Evolutionary conservation across 2,888 invertebrate species (phyloP).

Genomic region (Apoda limacodes): DNA sequence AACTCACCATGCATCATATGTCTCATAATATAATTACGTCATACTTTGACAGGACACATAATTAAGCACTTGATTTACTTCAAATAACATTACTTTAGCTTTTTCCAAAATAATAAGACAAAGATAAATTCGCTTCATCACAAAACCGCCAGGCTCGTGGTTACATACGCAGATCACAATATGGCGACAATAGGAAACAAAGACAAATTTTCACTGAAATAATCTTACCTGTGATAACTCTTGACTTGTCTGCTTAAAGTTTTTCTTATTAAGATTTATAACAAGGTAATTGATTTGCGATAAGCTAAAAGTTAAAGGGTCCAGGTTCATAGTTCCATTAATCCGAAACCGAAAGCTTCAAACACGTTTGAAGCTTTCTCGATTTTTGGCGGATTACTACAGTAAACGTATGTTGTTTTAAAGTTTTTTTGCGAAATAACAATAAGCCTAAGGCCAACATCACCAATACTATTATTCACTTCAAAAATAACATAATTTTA

Average conservation of each 20-base stretch:
- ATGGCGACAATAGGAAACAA: conserved; percentile 63
- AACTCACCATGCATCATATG: too few relatives aligned
- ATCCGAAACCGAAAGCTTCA: conserved; percentile 95
- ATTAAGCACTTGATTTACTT: too few relatives aligned
- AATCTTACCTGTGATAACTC: conserved; percentile 89
- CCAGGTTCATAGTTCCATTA: conserved; percentile 99
- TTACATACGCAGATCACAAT: conserved; percentile 35
- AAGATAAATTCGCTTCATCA: too few relatives aligned
- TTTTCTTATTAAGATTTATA: conserved; percentile 95
- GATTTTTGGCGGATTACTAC: conserved; percentile 78
- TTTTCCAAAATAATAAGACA: too few relatives aligned
- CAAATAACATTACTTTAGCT: too few relatives aligned
- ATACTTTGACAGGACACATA: too few relatives aligned
- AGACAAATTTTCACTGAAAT: conserved; percentile 29
- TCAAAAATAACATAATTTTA: conserved; percentile 49
- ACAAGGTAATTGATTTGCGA: conserved; percentile 98
- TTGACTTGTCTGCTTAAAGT: conserved; percentile 90
- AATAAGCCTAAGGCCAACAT: conserved; percentile 60
- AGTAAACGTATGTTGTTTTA: conserved; percentile 48
- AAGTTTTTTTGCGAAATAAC: conserved; percentile 56
- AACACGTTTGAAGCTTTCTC: conserved; percentile 93
- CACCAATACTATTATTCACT: conserved; percentile 62
- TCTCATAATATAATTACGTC: too few relatives aligned
- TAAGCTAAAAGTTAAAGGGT: conserved; percentile 98
- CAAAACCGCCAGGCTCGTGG: conserved; percentile 33